A percentile compares a stretch with the other conserved stretches of the same genome.
Conservation (phyloP, 1,140 invertebrate species). For the Drosophila parabipectinata region DNA sequence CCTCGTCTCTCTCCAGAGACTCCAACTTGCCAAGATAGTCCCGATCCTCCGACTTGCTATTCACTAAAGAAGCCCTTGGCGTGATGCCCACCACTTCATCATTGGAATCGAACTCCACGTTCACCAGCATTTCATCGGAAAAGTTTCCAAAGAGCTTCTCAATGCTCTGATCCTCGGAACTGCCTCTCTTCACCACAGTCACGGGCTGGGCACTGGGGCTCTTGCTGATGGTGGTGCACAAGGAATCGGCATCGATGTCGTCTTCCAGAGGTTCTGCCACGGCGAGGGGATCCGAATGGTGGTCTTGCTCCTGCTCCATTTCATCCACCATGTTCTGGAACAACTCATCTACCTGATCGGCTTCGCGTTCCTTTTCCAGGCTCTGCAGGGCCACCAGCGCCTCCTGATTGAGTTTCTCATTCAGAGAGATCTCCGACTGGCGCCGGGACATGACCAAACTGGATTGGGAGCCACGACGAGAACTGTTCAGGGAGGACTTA, state of each 20-base stretch:
- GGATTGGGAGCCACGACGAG: constrained; percentile 67
- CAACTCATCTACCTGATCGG: constrained; percentile 41
- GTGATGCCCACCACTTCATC: constrained; percentile 75
- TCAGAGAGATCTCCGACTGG: constrained; percentile 57
- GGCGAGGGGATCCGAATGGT: neutral
- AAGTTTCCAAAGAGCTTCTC: constrained; percentile 74
- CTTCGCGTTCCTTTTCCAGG: constrained; percentile 43
- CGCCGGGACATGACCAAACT: constrained; percentile 59
- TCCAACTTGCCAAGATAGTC: constrained; percentile 68
- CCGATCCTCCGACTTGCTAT: constrained; percentile 42
- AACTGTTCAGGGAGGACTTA: constrained; percentile 63
- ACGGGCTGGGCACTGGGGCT: constrained; percentile 76
- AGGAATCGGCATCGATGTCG: constrained; percentile 64
- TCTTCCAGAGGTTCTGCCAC: constrained; percentile 24
- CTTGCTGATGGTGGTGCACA: constrained; percentile 78
- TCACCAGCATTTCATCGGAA: constrained; percentile 76
- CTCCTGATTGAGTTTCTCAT: constrained; percentile 60
- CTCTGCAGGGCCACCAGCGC: constrained; percentile 40
- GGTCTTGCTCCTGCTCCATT: constrained; percentile 34
- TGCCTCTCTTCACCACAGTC: constrained; percentile 69
- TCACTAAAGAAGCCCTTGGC: constrained; percentile 15
- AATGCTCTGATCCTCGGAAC: constrained; percentile 81
- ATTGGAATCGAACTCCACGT: constrained; percentile 80
- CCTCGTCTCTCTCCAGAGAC: constrained; percentile 59
- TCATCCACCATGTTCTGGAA: constrained; percentile 60